Evolutionary conservation across 2,888 invertebrate genomes (phyloP), one percentile per base, ranked within the genome.

Genomic region (Drosophila bunnanda): DNA sequence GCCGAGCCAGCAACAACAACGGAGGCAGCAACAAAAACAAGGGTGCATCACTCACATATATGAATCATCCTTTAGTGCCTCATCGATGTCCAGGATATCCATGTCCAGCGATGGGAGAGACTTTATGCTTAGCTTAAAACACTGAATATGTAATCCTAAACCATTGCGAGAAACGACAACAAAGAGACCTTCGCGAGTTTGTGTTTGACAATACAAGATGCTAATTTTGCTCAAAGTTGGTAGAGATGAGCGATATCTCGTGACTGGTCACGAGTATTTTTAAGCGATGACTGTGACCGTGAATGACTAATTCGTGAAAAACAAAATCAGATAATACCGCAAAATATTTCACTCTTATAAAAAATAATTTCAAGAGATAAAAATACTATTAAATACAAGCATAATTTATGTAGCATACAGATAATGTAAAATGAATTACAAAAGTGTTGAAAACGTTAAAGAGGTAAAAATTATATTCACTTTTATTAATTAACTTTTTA

Each of bases 51-150:
- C 91, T 89, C 86, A 92, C 92, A 91, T 92, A 87, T 91, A 92
- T 80, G 92, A 92, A 90, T 92, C 92, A 91, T 92, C 92, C 84
- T 92, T 92, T 34, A 92, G 82, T 36, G 89, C 92, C 79, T 92
- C 92, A 80, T 92, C 92, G 73, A 92, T 91, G 68, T 92, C 92
- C 76, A 92, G 80, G 81, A 92, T 92, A 88, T 92, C 92, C 92
- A 92, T 92, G 71, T 71, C 84, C 80, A 66, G 52, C 55, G 59
- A 65, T 70, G 61, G 44, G 61, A 53, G 32, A 44, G 41, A 54
- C 66, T 59, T 69, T 69, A 44, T 28, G 59, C 52, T 54, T 54
- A 62, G 53, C 62, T 72, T 62, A 41, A 68, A 61, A 59, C 59
- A 68, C 62, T 58, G 39, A 56, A 15, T 52, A 52, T 22, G 43